Evolutionary conservation across 2,888 invertebrate species (phyloP), one percentile per base, ranked within the genome.

Genomic region (Lycaena phlaeas): DNA sequence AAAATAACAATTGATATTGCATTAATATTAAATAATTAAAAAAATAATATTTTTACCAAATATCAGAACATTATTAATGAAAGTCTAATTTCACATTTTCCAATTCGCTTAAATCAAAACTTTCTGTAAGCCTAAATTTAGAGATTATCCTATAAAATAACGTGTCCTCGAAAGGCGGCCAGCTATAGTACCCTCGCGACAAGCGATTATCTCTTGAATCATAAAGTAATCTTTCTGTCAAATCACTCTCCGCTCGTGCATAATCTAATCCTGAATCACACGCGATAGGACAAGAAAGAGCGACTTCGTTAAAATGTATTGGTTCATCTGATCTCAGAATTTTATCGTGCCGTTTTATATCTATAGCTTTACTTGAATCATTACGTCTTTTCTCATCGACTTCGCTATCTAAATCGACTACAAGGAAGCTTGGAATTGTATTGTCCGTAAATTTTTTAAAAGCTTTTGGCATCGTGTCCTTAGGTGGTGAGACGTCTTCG

Each of bases 161-260:
- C 0, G 79, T 68, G 7, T 79, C 66, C 38, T 84, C 82, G 14
- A 64, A 76, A 0, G 84, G 81, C 0, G 85, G 85, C 85, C 85
- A 85, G 17, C 34, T 2, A 73, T 77, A 0, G 63, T 54, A 17
- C 68, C 64, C n/a, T 62, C 41, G 2, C 69, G 54, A 25, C 49
- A 0, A 41, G 28, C 27, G 45, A 51, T 6, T 46, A 56, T 11
- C 56, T 55, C 2, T 38, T 1, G 60, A 52, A 49, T 65, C 68
- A 38, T 72, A 78, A 0, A 79, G 18, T 11, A 72, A 40, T 36
- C 59, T 64, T 5, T 42, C 46, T 12, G 40, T 44, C 11, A 26
- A 5, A 41, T 41, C 30, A 3, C 28, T 36, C 5, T 31, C 25
- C n/a, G 37, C 45, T 4, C 36, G 28, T 7, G 43, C 44, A 10